Evolutionary conservation across 2,113 vertebrate genomes (phyloP).

Genomic region (Bothrops jararaca): DNA sequence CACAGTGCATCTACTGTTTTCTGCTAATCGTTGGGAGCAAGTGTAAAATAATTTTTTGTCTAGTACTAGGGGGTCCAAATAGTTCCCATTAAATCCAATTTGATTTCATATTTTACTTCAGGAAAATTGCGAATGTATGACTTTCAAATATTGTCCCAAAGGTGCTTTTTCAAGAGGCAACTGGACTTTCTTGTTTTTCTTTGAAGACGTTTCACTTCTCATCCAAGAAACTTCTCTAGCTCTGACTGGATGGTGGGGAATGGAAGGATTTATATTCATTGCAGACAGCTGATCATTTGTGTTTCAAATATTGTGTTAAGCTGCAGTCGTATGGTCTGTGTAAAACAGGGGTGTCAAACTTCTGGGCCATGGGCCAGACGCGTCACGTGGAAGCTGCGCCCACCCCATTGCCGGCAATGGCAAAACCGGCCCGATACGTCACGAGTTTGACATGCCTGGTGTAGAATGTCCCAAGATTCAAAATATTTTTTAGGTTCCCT

Average conservation of each 20-base stretch:
- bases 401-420: too few species aligned
- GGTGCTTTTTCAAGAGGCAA: too few species aligned
- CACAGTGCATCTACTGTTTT: constrained; percentile 89
- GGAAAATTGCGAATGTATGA: not conserved
- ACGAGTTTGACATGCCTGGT: too few species aligned
- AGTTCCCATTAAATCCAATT: not conserved
- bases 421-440: too few species aligned
- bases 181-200: too few species aligned
- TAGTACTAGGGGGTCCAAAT: not conserved
- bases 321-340: not conserved
- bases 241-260: too few species aligned
- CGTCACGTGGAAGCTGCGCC: too few species aligned
- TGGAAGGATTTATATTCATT: too few species aligned
- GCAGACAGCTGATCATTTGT: too few species aligned
- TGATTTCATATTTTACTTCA: not conserved
- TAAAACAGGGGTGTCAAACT: not conserved
- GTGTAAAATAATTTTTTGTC: constrained; percentile 71
- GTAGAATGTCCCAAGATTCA: not conserved
- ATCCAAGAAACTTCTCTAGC: too few species aligned
- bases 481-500: not conserved
- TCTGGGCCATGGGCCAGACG: too few species aligned
- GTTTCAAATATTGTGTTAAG: not conserved
- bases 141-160: not conserved
- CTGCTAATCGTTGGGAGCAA: constrained; percentile 94
- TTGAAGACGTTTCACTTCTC: too few species aligned